Conservation (phyloP, 2,113 vertebrate species). For the Bujurquina vittata region DNA sequence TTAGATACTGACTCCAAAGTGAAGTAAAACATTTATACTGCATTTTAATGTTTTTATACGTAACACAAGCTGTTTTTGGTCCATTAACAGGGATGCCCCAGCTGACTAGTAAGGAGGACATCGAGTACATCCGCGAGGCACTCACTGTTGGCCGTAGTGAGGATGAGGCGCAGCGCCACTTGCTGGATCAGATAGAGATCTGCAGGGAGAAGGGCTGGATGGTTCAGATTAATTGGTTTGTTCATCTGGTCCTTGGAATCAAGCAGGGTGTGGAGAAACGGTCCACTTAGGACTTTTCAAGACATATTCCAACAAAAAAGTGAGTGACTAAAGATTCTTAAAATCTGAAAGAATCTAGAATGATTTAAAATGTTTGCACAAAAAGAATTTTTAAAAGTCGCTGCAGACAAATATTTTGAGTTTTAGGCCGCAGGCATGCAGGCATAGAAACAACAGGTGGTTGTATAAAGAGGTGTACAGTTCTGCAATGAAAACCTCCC, state of each 20-base stretch:
- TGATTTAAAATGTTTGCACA: conserved; percentile 2
- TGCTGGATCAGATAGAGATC: conserved; percentile 97
- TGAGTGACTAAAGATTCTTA: neutral
- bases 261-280: conserved; percentile 97
- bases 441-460: neutral
- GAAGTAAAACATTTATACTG: neutral
- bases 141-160: conserved; percentile 91
- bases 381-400: neutral
- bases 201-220: conserved; percentile 99
- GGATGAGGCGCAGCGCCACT: conserved; percentile 93
- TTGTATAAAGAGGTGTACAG: neutral
- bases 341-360: neutral
- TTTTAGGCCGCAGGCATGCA: neutral
- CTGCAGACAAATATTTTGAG: neutral
- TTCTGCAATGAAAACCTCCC: neutral
- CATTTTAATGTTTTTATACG: too few species aligned
- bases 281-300: conserved; percentile 74
- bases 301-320: neutral
- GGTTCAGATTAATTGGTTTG: conserved; percentile 98
- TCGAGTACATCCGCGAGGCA: conserved; percentile 95
- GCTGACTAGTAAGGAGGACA: conserved; percentile 96
- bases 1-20: neutral
- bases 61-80: accelerated
- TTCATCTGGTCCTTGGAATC: conserved; percentile 96
- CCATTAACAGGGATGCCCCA: conserved; percentile 89